Percentiles rank a stretch among this genome's conserved stretches.
phyloP scores from a whole-genome alignment of 2,797 vertebrate species.

The Picus viridis region DNA sequence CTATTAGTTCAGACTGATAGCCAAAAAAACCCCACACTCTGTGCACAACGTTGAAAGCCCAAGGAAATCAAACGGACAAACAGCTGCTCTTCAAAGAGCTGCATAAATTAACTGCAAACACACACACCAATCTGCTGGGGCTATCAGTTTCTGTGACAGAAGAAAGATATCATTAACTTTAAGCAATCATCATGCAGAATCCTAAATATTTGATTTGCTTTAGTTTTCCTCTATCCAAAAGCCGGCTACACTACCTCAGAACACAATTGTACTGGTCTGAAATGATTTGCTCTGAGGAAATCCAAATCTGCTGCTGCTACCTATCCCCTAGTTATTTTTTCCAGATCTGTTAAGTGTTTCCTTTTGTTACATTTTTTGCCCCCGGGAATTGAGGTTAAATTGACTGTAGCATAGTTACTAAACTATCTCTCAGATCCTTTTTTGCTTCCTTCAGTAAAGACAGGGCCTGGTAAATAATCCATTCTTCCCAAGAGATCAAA shows the following conservation, averaged over 20 bases:
- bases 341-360: neutral
- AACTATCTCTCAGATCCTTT: neutral
- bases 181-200: rapidly evolving
- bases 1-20: neutral
- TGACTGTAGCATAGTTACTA: neutral
- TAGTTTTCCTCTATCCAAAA: neutral
- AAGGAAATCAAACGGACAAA: neutral
- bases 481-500: neutral
- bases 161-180: neutral
- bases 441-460: neutral
- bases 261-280: neutral
- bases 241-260: neutral
- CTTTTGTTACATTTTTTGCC: neutral
- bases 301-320: neutral
- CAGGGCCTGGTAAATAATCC: neutral
- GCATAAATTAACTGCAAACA: neutral
- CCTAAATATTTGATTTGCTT: neutral
- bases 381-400: neutral
- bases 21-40: neutral
- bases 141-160: neutral
- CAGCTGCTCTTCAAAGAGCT: neutral
- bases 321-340: neutral
- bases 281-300: neutral
- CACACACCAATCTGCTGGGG: neutral
- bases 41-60: neutral